These are phyloP conservation scores for Lates japonicus DNA, from an alignment of 2,797 vertebrate genomes.

Conservation along the genomic window DNA sequence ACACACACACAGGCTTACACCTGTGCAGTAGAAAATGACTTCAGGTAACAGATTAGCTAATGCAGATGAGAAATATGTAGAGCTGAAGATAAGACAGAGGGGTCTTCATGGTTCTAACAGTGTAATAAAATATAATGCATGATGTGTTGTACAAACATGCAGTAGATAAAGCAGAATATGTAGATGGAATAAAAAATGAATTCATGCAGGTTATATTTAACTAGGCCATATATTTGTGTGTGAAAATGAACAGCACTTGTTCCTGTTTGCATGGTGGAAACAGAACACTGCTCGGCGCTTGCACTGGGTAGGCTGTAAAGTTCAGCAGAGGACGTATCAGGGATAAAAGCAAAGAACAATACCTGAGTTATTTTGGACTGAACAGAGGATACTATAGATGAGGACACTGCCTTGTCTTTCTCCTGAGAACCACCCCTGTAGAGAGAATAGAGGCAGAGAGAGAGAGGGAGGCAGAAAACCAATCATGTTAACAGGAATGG, in stretches of 20 bases:
- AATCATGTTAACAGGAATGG: conserved; percentile 66
- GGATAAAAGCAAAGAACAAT: conserved; percentile 70
- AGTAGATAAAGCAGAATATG: neutral
- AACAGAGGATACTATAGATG: conserved; percentile 95
- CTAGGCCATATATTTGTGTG: conserved; percentile 15
- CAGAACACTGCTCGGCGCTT: conserved; percentile 44
- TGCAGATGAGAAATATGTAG: neutral
- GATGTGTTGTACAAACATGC: neutral
- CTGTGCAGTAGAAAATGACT: neutral
- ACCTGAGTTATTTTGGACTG: conserved; percentile 99
- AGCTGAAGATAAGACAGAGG: neutral
- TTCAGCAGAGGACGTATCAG: conserved; percentile 39
- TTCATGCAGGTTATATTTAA: neutral
- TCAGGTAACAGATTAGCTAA: neutral
- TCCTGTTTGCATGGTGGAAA: conserved; percentile 35
- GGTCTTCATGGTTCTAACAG: neutral
- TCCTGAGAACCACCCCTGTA: conserved; percentile 94
- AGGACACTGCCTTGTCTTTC: conserved; percentile 95
- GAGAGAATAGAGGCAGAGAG: conserved; percentile 43
- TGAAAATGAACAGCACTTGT: conserved; percentile 50
- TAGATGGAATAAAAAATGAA: conserved; percentile 16
- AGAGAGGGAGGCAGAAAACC: conserved; percentile 43
- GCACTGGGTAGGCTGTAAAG: conserved; percentile 18
- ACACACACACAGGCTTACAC: neutral
- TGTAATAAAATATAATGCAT: neutral